Base-by-base conservation (phyloP, 1,140 invertebrate species). In the Zophobas atratus region DNA sequence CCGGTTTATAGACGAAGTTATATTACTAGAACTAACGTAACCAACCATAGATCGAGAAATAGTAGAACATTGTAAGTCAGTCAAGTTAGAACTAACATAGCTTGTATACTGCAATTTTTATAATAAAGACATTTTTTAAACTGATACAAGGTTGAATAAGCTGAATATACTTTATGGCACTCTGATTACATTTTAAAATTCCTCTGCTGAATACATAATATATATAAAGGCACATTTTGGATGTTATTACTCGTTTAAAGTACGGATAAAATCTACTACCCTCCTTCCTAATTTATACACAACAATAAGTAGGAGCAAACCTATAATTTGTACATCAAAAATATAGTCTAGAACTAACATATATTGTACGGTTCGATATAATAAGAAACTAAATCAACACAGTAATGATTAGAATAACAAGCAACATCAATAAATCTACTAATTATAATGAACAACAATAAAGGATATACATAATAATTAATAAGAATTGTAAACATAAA, bases 1-100 rank as follows among this genome's bases (percentile, higher is more conserved):
- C 74, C 75, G 39, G 70, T 81, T 20, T 85, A 79, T 76, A 75
- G 81, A 77, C 79, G 75, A 74, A 77, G 82, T 53, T 82, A 81
- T 36, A 79, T 84, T 34, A 82, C 78, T 0, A 75, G 81, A 32
- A 81, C 83, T 46, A 84, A 83, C 53, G 71, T 82, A 8, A 83
- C 81, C 41, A 76, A 20, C 1, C 77, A 77, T 63, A 70, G 57
- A 67, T 34, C 46, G 6, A 57, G 60, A 56, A 70, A 4, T 67
- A 48, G 38, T 67, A 70, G 72, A 57, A 75, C 53, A 55, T 39
- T 55, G 51, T 67, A 67, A 67, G 0, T 36, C n/a, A 5, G n/a
- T 51, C 20, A 51, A 2, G 6, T 51, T 6, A 20, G n/a, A 6
- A 51, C 20, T 43, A 67, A n/a, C n/a, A 67, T 67, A 67, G 38